Percentiles rank a stretch among this genome's conserved stretches.
phyloP scores from a whole-genome alignment of 2,888 invertebrate genomes.

The Ichneumon xanthorius region DNA sequence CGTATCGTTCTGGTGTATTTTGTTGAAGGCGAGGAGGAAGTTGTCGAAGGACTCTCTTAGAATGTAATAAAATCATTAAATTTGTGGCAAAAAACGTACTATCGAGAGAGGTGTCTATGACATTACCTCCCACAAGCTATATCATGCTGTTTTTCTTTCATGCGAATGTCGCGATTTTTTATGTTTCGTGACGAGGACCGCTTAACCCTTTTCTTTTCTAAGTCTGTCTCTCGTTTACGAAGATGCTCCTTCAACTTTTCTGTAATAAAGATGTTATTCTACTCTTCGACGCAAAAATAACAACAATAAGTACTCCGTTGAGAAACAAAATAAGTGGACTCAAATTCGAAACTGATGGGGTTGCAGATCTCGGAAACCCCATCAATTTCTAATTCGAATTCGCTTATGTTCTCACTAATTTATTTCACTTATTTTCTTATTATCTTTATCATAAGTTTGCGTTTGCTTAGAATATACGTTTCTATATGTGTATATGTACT shows the following conservation, averaged over 20 bases:
- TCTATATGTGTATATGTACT: background rate
- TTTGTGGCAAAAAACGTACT: background rate
- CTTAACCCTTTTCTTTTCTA: background rate
- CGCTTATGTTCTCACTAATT: too few species aligned
- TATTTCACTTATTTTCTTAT: too few species aligned
- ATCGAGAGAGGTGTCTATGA: background rate
- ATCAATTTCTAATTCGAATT: too few species aligned
- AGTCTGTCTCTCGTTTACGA: background rate
- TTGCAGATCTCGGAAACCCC: too few species aligned
- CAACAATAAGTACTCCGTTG: background rate
- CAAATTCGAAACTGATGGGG: too few species aligned
- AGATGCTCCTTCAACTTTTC: background rate
- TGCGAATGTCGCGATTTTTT: background rate
- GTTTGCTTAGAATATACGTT: background rate
- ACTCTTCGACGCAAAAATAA: too few species aligned
- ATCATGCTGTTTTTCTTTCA: background rate
- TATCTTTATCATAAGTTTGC: background rate
- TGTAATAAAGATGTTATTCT: background rate
- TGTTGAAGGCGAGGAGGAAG: background rate
- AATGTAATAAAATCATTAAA: background rate
- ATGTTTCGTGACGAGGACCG: background rate
- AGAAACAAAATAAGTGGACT: too few species aligned
- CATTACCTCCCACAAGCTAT: constrained; percentile 5
- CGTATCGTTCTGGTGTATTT: background rate
- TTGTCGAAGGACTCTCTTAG: background rate